Evolutionary conservation across 2,113 vertebrate genomes (phyloP).

Genomic region (Cryptoleucopteryx plumbea): DNA sequence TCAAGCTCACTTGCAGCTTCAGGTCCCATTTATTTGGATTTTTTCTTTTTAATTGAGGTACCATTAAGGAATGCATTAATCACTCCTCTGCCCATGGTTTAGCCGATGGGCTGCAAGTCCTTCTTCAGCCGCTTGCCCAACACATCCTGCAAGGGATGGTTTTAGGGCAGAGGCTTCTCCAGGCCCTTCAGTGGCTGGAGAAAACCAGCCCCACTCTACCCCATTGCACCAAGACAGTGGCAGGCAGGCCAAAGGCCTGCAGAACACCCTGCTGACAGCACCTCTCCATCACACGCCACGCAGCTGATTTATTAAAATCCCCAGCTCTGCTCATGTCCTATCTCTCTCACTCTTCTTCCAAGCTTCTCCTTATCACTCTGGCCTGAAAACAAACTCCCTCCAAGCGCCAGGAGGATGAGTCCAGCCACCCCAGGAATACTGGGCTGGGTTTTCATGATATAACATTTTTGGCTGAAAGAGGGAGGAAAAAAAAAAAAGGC

Average conservation of each 20-base stretch:
- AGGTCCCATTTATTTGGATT: background rate
- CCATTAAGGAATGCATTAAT: background rate
- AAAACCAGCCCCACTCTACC: background rate
- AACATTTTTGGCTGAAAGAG: background rate
- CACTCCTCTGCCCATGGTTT: background rate
- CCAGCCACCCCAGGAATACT: background rate
- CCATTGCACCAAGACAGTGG: fast-evolving
- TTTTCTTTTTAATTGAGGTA: background rate
- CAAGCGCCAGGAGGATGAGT: background rate
- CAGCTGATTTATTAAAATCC: fast-evolving
- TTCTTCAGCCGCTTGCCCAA: background rate
- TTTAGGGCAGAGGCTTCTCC: background rate
- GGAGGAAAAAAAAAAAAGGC: background rate
- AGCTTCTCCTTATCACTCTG: background rate
- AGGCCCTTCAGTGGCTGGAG: background rate
- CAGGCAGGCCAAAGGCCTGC: background rate
- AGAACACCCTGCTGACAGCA: background rate
- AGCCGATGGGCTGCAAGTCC: background rate
- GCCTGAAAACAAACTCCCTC: background rate
- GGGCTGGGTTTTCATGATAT: background rate
- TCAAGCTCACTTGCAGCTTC: background rate
- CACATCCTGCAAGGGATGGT: background rate
- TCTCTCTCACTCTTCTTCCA: background rate
- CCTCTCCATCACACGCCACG: fast-evolving
- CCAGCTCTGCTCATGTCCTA: background rate